Percentiles rank a stretch among this genome's conserved stretches.
Conservation (phyloP, 2,113 vertebrate genomes). For the Callionymus lyra region DNA sequence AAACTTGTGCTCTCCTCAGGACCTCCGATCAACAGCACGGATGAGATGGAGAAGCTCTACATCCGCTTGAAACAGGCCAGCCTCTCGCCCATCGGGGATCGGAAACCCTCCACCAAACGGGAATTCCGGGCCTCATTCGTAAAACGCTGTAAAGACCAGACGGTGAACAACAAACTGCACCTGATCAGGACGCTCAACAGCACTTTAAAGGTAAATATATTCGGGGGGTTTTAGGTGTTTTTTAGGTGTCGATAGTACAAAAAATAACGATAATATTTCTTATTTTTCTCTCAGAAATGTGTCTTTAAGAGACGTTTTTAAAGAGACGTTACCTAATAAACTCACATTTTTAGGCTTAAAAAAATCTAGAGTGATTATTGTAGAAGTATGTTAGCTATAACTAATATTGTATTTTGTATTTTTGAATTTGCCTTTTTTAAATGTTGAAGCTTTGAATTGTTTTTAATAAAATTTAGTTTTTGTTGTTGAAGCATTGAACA, state of each 20-base stretch:
- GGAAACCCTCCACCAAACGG: slow-evolving; percentile 83
- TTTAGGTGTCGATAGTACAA: neutral
- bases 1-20: slow-evolving; percentile 27
- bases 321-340: too few species aligned
- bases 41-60: slow-evolving; percentile 92
- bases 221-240: neutral
- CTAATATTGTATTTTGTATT: too few species aligned
- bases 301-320: too few species aligned
- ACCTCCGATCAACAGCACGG: slow-evolving; percentile 42
- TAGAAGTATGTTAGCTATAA: too few species aligned
- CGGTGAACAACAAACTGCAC: slow-evolving; percentile 87
- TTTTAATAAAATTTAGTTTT: too few species aligned
- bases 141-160: slow-evolving; percentile 87
- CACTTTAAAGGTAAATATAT: slow-evolving; percentile 81
- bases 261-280: neutral
- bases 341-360: too few species aligned
- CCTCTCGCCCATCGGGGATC: slow-evolving; percentile 85
- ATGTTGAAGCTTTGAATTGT: too few species aligned
- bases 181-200: slow-evolving; percentile 86
- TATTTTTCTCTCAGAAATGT: neutral
- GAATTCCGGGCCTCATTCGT: slow-evolving; percentile 91
- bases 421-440: too few species aligned
- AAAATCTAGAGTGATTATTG: too few species aligned
- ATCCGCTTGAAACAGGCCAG: slow-evolving; percentile 88
- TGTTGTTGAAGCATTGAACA: too few species aligned